Conservation (phyloP, 2,113 vertebrate genomes). For the Rhinopomastus cyanomelas region DNA sequence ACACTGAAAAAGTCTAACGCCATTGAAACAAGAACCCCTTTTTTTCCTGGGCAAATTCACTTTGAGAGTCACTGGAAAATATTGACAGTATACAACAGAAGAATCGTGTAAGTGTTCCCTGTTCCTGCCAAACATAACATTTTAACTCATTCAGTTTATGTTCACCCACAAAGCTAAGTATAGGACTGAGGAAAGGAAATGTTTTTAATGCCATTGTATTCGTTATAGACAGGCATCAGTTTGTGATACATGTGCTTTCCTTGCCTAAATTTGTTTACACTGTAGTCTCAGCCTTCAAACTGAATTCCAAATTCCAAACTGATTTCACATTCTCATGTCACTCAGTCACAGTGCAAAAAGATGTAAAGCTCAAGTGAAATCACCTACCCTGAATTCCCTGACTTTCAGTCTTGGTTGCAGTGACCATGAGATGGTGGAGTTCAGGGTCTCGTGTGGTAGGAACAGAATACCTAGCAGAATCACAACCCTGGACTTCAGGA, state of each 20-base stretch:
- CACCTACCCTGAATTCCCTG: no score
- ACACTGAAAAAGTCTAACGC: background rate
- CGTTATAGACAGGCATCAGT: background rate
- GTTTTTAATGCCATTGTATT: background rate
- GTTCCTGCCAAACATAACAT: background rate
- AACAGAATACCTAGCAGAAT: no score
- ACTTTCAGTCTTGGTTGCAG: no score
- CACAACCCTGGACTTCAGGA: no score
- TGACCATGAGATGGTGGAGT: no score
- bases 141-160: background rate
- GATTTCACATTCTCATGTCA: background rate
- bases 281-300: background rate
- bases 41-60: background rate
- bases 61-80: background rate
- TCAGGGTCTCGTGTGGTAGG: no score
- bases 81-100: background rate
- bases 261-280: background rate
- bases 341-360: background rate
- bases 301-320: conserved; percentile 1
- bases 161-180: background rate
- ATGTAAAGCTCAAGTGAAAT: conserved; percentile 20
- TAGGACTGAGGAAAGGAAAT: background rate
- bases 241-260: background rate
- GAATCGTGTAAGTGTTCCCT: background rate
- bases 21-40: background rate